phyloP scores from a whole-genome alignment of 23 tunicate species.

The Trididemnum nubilum region DNA sequence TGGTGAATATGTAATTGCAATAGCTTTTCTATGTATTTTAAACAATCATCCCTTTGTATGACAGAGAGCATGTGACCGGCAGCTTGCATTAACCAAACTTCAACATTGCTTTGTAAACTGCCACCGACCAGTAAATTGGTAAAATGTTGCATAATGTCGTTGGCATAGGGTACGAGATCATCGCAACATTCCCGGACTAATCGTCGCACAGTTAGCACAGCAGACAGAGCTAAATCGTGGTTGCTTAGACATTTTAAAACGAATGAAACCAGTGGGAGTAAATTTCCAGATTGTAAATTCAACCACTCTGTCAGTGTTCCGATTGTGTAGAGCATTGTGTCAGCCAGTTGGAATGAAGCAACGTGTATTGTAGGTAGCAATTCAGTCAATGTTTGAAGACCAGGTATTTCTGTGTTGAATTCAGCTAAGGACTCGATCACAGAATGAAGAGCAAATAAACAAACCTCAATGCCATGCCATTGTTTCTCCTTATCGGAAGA shows the following conservation, averaged over 20 bases:
- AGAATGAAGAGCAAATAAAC: slow-evolving; percentile 84
- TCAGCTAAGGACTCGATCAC: slow-evolving; percentile 71
- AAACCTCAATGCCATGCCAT: slow-evolving; percentile 86
- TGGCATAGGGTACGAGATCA: slow-evolving; percentile 54
- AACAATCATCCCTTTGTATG: slow-evolving; percentile 59
- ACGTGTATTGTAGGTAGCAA: slow-evolving; percentile 62
- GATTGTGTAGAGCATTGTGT: slow-evolving; percentile 77
- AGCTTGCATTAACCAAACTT: slow-evolving; percentile 90
- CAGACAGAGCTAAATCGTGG: slow-evolving; percentile 62
- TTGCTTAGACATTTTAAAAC: slow-evolving; percentile 78
- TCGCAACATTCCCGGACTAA: slow-evolving; percentile 83
- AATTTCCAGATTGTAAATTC: slow-evolving; percentile 45
- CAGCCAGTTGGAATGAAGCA: slow-evolving; percentile 63
- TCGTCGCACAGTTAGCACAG: slow-evolving; percentile 88
- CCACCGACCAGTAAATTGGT: slow-evolving; percentile 42
- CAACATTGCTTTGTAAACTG: slow-evolving; percentile 51
- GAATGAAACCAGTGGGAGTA: slow-evolving; percentile 52
- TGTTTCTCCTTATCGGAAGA: slow-evolving; percentile 14
- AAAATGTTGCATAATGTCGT: slow-evolving; percentile 52
- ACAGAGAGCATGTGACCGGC: slow-evolving; percentile 81
- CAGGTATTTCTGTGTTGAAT: slow-evolving; percentile 44
- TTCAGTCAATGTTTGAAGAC: slow-evolving; percentile 42
- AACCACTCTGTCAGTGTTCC: slow-evolving; percentile 96
- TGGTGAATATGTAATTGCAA: slow-evolving; percentile 68
- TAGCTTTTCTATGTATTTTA: slow-evolving; percentile 58